A percentile compares a stretch with the other conserved stretches of the same genome.
Conservation (phyloP, 2,113 vertebrate genomes). For the Tragelaphus scriptus region DNA sequence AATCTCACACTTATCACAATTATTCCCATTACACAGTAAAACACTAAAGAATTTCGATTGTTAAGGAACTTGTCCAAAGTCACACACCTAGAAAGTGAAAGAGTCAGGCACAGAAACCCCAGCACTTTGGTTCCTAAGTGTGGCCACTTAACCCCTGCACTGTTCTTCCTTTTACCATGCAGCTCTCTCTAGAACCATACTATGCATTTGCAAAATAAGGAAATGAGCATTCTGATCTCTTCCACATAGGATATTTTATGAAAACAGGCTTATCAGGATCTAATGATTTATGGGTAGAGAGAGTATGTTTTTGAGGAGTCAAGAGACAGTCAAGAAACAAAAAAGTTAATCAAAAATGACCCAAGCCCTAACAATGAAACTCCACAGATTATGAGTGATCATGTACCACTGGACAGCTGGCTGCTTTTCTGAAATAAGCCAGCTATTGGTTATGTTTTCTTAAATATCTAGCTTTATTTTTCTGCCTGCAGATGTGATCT, state of each 20-base stretch:
- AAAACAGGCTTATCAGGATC: background rate
- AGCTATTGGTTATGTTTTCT: background rate
- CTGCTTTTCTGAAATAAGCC: background rate
- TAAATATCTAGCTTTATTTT: constrained; percentile 26
- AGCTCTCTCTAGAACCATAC: background rate
- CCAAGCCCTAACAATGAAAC: background rate
- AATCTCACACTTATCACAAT: background rate
- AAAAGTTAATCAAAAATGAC: background rate
- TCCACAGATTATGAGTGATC: background rate
- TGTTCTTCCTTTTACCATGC: background rate
- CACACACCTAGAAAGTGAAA: background rate
- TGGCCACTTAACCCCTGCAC: background rate
- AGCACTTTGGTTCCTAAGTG: background rate
- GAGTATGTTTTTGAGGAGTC: background rate
- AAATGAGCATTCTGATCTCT: background rate
- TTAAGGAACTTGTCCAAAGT: background rate
- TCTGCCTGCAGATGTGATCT: background rate
- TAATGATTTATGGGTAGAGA: background rate
- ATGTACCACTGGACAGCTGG: background rate
- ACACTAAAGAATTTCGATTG: background rate
- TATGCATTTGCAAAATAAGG: background rate
- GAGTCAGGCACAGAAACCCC: background rate
- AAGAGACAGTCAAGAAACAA: background rate
- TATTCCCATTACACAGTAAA: background rate
- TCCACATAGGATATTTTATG: background rate